Evolutionary conservation across 1,140 invertebrate species (phyloP).

Genomic region (Dolichoris vasculosae): DNA sequence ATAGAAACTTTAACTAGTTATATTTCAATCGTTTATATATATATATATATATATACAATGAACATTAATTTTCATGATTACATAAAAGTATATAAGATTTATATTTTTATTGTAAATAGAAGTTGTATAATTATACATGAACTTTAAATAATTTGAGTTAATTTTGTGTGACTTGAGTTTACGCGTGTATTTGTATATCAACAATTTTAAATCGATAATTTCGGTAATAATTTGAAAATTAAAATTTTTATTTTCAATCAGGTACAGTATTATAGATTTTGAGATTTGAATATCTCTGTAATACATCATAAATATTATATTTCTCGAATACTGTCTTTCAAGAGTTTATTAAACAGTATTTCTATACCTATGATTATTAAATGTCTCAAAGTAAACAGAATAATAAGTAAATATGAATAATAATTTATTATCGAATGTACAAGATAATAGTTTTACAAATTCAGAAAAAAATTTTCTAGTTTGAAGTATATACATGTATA

Average conservation of each 20-base stretch:
- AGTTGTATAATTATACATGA: too few relatives aligned
- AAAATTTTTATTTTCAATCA: background rate
- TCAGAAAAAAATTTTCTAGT: background rate
- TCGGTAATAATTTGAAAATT: background rate
- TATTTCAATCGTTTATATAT: too few relatives aligned
- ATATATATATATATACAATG: too few relatives aligned
- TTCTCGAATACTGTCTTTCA: background rate
- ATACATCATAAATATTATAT: background rate
- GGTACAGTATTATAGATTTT: background rate
- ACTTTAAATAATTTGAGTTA: too few relatives aligned
- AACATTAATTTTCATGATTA: too few relatives aligned
- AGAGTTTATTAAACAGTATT: background rate
- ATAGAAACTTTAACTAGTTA: too few relatives aligned
- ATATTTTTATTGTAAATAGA: too few relatives aligned
- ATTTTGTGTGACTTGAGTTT: too few relatives aligned
- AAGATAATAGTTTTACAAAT: background rate
- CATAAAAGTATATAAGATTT: too few relatives aligned
- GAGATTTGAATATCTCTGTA: background rate
- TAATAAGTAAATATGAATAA: background rate
- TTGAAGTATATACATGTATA: too few relatives aligned
- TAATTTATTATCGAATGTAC: constrained; percentile 4
- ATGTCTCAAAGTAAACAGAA: background rate
- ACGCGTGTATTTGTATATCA: too few relatives aligned
- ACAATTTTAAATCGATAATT: too few relatives aligned
- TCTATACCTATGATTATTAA: background rate